Evolutionary conservation across 1,140 invertebrate genomes (phyloP), one percentile per base, ranked within the genome.

Genomic region (Reticulitermes speratus): DNA sequence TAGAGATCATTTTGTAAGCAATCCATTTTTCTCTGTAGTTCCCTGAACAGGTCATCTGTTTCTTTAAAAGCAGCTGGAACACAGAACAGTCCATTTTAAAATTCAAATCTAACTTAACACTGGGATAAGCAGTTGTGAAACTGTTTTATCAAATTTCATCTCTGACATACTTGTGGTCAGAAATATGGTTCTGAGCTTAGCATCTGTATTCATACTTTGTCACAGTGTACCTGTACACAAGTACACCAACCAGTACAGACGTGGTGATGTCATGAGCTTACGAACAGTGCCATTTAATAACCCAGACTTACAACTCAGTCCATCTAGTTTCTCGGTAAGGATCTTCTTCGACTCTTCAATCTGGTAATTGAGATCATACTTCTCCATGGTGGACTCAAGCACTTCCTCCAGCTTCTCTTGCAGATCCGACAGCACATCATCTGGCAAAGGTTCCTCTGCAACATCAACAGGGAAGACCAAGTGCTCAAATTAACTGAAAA

Each of bases 341-440:
- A 84, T 87, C 8, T 87, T 85, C 19, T 87, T 82, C 9, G 91
- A 90, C 6, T 90, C 91, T 14, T 90, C 69, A 9, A 92, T 84
- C 12, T 92, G 90, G 8, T 89, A 88, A 52, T 92, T 90, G 88
- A 93, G 88, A 38, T 92, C 90, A 86, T 90, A 91, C 84, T 92
- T 92, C 82, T 87, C 86, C 89, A 92, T 90, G 9, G 90, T 90
- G 12, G 90, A 88, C n/a, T 91, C 90, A 0, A 93, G 87, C 32
- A 91, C 88, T 25, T 90, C 88, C 25, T 91, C 91, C 86, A 92
- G 91, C 87, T 92, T 91, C 87, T 91, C 91, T 21, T 86, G 30
- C 19, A 82, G 30, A 48, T 86, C 75, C 5, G 30, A 21, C 9
- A 86, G 30, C 45, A 86, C 25, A 44, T 86, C 85, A 19, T 81